Base-by-base conservation (phyloP, 2,888 invertebrate genomes). In the Proisotoma minuta region DNA sequence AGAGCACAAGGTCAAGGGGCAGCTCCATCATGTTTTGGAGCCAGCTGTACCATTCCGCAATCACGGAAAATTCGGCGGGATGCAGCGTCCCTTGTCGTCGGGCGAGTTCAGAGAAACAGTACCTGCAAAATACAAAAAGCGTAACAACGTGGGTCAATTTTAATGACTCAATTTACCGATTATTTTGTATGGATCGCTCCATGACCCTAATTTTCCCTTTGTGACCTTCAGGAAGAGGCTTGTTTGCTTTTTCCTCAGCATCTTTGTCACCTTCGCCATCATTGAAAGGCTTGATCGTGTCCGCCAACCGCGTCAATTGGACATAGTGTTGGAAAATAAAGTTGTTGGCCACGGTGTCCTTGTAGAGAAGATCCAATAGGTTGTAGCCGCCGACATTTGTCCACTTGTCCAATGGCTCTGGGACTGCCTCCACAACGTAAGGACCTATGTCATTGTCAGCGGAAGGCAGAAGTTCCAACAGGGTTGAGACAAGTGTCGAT, bases 291-390 rank as follows among this genome's bases (percentile, higher is more conserved):
- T 5, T 5, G 18, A 71, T 56, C 1, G 65, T 69, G 29, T 73
- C 71, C 62, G 63, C 70, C 12, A 81, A 74, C 76, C 82, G 78
- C 4, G 81, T 81, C 18, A 82, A 75, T 70, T 82, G 82, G 4
- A 82, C 81, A 69, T 81, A 82, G 24, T 80, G 79, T 75, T 83
- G 81, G 74, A 82, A 82, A 18, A 81, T 77, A 53, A 81, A 77
- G 66, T 80, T 79, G 79, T 81, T 81, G 34, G 81, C 75, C 1
- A 75, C 71, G 0, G 81, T 77, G 74, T 83, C 81, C 66, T 79
- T 76, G 74, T 82, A 82, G 75, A 81, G 77, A 69, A 80, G 69
- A 40, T 79, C 79, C 74, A 81, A 71, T 12, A 77, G 73, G 63
- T 77, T 77, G 68, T 76, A 73, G 3, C 76, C 74, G 24, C 73